Percentiles rank a stretch among this genome's conserved stretches.
Evolutionary conservation across 2,113 vertebrate genomes (phyloP).

Genomic region (Sardina pilchardus): DNA sequence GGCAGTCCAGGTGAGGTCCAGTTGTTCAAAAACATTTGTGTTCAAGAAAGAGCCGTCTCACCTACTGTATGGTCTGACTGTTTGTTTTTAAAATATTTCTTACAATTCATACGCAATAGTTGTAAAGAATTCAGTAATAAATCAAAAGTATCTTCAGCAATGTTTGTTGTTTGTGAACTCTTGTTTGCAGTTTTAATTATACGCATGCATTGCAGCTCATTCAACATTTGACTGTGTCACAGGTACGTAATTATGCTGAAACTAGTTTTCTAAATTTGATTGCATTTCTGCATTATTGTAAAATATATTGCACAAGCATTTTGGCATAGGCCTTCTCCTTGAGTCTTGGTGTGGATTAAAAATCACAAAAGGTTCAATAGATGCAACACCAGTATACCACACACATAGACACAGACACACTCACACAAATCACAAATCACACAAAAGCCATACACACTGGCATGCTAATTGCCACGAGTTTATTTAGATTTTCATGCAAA

Average conservation of each 20-base stretch:
- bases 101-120: neutral
- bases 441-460: constrained; percentile 38
- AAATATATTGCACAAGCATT: neutral
- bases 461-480: constrained; percentile 97
- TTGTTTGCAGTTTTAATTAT: neutral
- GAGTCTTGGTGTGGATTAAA: neutral
- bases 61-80: no score
- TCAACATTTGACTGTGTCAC: neutral
- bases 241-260: neutral
- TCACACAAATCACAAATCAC: constrained; percentile 43
- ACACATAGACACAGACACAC: constrained; percentile 32
- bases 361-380: neutral
- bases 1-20: constrained; percentile 1
- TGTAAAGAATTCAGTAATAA: neutral
- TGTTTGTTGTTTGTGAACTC: neutral
- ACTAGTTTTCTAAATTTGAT: neutral
- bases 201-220: neutral
- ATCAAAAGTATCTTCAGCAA: neutral
- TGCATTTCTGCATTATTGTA: neutral
- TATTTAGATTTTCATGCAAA: constrained; percentile 87
- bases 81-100: neutral
- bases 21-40: neutral
- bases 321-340: neutral
- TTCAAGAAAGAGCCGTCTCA: neutral
- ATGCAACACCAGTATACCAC: constrained; percentile 11